A percentile compares a stretch with the other conserved stretches of the same genome.
Conservation (phyloP, 2,113 vertebrate genomes). For the Apodemus speciosus region DNA sequence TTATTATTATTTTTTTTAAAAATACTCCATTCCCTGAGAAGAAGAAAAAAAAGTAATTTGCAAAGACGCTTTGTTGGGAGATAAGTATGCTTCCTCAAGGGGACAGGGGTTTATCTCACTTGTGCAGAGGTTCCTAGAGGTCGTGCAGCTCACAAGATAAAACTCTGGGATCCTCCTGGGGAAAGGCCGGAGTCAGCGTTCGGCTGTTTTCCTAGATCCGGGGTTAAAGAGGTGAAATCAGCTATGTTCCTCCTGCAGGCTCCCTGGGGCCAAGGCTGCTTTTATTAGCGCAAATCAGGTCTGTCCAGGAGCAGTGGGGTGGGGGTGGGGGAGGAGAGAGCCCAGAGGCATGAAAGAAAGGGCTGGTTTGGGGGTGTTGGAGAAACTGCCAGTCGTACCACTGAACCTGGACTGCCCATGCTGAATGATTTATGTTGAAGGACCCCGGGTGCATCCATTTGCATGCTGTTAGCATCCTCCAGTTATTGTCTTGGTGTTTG, state of each 20-base stretch:
- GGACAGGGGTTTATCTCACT: conserved; percentile 72
- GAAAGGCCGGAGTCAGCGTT: conserved; percentile 62
- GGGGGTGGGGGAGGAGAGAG: not conserved
- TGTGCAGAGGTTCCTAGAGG: conserved; percentile 76
- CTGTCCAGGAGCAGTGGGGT: conserved; percentile 23
- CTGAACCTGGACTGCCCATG: not conserved
- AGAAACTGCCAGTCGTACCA: not conserved
- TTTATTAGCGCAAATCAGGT: conserved; percentile 73
- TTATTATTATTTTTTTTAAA: conserved; percentile 61
- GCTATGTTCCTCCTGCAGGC: conserved; percentile 45
- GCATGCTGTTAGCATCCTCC: conserved; percentile 39
- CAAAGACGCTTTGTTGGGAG: conserved; percentile 75
- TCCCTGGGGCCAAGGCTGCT: conserved; percentile 62
- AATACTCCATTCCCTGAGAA: conserved; percentile 57
- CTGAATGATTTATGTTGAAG: conserved; percentile 23
- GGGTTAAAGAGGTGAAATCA: conserved; percentile 79
- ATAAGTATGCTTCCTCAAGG: conserved; percentile 72
- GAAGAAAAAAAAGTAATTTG: conserved; percentile 66
- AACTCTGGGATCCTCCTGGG: conserved; percentile 59
- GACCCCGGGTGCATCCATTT: conserved; percentile 6
- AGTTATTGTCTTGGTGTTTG: conserved; percentile 60
- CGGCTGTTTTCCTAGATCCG: conserved; percentile 57
- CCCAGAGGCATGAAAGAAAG: not conserved
- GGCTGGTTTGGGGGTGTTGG: not conserved
- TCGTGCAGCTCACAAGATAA: conserved; percentile 72